Conservation (phyloP, 2,797 vertebrate species). For the Borostomias antarcticus region DNA sequence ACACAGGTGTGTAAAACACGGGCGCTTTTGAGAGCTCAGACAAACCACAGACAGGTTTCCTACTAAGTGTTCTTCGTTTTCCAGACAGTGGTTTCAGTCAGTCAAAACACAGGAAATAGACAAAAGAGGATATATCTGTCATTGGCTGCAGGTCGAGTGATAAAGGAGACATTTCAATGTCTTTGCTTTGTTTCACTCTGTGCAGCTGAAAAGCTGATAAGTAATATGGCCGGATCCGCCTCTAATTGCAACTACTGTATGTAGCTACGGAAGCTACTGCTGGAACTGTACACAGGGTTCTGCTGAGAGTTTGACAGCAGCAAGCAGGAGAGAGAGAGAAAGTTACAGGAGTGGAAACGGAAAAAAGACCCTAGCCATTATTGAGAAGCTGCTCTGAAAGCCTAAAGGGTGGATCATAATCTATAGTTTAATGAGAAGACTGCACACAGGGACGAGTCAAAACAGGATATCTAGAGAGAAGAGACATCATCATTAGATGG, state of each 20-base stretch:
- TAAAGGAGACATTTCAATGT: neutral
- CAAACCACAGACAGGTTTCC: constrained; percentile 30
- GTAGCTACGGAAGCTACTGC: too few species aligned
- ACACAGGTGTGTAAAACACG: neutral
- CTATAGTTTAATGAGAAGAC: neutral
- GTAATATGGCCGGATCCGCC: too few species aligned
- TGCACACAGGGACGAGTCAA: constrained; percentile 9
- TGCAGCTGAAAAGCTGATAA: too few species aligned
- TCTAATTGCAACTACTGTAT: too few species aligned
- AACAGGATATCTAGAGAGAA: constrained; percentile 10
- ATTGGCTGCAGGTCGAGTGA: neutral
- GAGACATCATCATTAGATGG: too few species aligned
- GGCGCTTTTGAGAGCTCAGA: constrained; percentile 1
- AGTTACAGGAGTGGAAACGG: neutral
- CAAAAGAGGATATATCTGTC: neutral
- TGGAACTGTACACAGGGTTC: too few species aligned
- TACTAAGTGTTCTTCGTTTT: constrained; percentile 22
- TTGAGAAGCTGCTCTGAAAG: too few species aligned
- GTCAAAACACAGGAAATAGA: constrained; percentile 17
- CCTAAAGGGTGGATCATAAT: neutral
- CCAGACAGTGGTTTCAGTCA: constrained; percentile 12
- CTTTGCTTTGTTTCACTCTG: neutral
- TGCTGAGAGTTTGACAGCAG: too few species aligned
- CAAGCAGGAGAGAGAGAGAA: neutral
- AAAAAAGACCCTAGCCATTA: too few species aligned